These are phyloP conservation scores for Lamellibrachia luymesi DNA, from an alignment of 1,140 invertebrate species.

Conservation along the genomic window DNA sequence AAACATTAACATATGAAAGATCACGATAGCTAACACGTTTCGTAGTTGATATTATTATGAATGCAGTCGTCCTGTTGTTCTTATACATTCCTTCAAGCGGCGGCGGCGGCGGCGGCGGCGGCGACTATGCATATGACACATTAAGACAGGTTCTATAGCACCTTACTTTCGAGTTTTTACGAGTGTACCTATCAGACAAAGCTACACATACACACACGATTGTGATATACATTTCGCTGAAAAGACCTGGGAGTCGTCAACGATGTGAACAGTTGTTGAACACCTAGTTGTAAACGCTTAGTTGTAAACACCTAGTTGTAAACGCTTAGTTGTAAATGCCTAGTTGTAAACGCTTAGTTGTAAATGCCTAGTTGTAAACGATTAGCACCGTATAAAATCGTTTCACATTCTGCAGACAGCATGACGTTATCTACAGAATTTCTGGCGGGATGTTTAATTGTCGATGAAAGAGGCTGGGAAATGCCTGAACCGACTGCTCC, in stretches of 20 bases:
- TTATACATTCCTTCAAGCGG: too few relatives aligned
- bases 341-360: background rate
- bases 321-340: too few relatives aligned
- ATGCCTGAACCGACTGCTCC: background rate
- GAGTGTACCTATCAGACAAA: background rate
- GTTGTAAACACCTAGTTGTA: too few relatives aligned
- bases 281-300: too few relatives aligned
- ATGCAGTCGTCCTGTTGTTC: too few relatives aligned
- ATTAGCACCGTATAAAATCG: background rate
- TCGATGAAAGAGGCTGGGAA: background rate
- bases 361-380: background rate
- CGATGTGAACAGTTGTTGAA: background rate
- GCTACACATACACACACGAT: background rate
- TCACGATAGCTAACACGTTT: too few relatives aligned
- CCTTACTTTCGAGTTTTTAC: too few relatives aligned
- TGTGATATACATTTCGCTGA: background rate
- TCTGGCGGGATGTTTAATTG: background rate
- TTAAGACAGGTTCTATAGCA: too few relatives aligned
- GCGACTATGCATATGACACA: too few relatives aligned
- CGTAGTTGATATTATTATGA: too few relatives aligned
- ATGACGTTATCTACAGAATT: background rate
- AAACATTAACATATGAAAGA: too few relatives aligned
- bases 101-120: too few relatives aligned
- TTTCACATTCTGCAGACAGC: background rate
- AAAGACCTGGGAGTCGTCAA: background rate